These are phyloP conservation scores for Diplazon laetatorius DNA, from an alignment of 2,888 invertebrate genomes.

Conservation along the genomic window DNA sequence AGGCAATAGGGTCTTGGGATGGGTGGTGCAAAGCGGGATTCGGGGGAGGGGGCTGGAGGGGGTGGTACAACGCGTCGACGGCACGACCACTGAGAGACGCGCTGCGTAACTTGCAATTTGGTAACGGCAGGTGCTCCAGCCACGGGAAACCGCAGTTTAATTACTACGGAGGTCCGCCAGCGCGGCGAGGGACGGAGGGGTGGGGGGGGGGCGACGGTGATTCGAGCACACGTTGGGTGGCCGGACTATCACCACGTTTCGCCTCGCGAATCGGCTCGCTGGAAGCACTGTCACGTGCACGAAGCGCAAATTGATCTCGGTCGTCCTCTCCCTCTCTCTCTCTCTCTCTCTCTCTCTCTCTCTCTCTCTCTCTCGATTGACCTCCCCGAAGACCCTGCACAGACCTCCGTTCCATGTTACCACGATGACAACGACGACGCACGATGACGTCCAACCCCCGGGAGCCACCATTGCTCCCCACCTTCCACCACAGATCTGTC, in stretches of 20 bases:
- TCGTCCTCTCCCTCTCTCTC: too few relatives aligned
- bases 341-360: too few relatives aligned
- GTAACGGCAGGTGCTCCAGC: constrained; percentile 78
- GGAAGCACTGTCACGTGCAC: constrained; percentile 78
- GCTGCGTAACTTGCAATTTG: constrained; percentile 79
- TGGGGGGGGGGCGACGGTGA: too few relatives aligned
- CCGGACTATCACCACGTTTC: constrained; percentile 34
- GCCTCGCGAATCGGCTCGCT: constrained; percentile 77
- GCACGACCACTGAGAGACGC: constrained; percentile 74
- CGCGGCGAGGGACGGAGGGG: too few relatives aligned
- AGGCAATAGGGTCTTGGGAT: too few relatives aligned
- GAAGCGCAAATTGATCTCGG: constrained; percentile 78
- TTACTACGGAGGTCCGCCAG: constrained; percentile 76
- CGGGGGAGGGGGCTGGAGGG: too few relatives aligned
- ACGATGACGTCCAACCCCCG: constrained; percentile 13
- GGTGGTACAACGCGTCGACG: constrained; percentile 54
- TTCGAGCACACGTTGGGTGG: constrained; percentile 32
- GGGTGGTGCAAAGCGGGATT: too few relatives aligned
- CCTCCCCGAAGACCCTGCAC: constrained; percentile 63
- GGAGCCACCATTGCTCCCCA: too few relatives aligned
- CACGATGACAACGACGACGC: constrained; percentile 39
- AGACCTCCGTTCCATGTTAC: constrained; percentile 30
- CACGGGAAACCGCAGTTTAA: constrained; percentile 80
- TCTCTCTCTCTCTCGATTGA: too few relatives aligned
- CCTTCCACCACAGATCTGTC: too few relatives aligned